Percentiles rank a stretch among this genome's conserved stretches.
These are phyloP conservation scores for Orius insidiosus DNA, from an alignment of 1,140 invertebrate genomes.

Conservation along the genomic window DNA sequence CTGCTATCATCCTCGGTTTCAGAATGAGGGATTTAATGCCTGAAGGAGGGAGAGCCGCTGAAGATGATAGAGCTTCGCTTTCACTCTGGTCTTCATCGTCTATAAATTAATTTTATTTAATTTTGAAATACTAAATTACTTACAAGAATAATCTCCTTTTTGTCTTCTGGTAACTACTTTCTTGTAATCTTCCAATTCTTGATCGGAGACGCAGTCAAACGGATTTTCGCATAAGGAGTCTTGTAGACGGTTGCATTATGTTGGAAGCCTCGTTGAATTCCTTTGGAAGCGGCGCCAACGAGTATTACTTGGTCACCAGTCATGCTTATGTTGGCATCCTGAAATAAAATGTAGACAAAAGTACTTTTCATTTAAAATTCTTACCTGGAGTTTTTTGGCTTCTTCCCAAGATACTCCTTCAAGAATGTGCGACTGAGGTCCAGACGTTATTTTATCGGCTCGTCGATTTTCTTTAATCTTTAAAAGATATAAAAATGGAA, in stretches of 20 bases:
- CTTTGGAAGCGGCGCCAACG: slow-evolving; percentile 62
- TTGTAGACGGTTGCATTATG: slow-evolving; percentile 96
- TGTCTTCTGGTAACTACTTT: slow-evolving; percentile 60
- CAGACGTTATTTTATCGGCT: slow-evolving; percentile 85
- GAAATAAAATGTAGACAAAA: slow-evolving; percentile 12
- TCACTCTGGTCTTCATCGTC: slow-evolving; percentile 55
- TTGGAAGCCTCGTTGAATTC: slow-evolving; percentile 95
- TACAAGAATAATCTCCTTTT: slow-evolving; percentile 39
- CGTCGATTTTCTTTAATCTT: slow-evolving; percentile 96
- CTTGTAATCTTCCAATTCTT: slow-evolving; percentile 81
- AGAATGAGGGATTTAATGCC: slow-evolving; percentile 39
- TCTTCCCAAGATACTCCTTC: slow-evolving; percentile 97
- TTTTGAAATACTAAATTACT: slow-evolving; percentile 2
- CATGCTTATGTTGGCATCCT: slow-evolving; percentile 51
- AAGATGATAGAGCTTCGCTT: slow-evolving; percentile 43
- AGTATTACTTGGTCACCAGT: slow-evolving; percentile 66
- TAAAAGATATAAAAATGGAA: slow-evolving; percentile 9
- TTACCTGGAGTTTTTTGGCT: slow-evolving; percentile 77
- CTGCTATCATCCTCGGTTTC: slow-evolving; percentile 66
- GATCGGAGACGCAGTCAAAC: slow-evolving; percentile 85
- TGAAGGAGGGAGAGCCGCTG: slow-evolving; percentile 23
- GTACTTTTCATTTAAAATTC: too few species aligned
- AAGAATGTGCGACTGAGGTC: slow-evolving; percentile 92
- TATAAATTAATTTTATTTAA: slow-evolving; percentile 23
- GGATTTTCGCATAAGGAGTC: slow-evolving; percentile 96